These are phyloP conservation scores for Agapetus fuscipes DNA, from an alignment of 2,888 invertebrate genomes.

Conservation along the genomic window DNA sequence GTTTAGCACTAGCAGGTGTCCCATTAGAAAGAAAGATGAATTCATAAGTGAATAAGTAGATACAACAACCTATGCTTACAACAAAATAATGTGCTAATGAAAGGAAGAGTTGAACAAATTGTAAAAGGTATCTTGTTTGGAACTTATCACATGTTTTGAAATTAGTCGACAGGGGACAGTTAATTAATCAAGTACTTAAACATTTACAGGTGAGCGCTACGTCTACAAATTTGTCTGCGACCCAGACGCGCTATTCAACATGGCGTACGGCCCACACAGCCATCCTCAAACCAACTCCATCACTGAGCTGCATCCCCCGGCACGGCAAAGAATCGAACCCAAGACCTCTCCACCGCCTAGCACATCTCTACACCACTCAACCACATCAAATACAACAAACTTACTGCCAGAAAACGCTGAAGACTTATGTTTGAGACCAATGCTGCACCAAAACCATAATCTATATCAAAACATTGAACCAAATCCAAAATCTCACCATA, in stretches of 20 bases:
- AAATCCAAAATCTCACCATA: conserved; percentile 4
- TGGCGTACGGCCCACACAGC: conserved; percentile 51
- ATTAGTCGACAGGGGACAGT: too few species aligned
- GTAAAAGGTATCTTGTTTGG: too few species aligned
- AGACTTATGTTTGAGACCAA: conserved; percentile 13
- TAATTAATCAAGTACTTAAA: too few species aligned
- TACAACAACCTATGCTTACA: too few species aligned
- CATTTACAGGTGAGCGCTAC: conserved; percentile 79
- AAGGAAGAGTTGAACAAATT: too few species aligned
- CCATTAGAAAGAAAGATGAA: too few species aligned
- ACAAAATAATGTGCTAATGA: too few species aligned
- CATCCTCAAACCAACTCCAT: conserved; percentile 20
- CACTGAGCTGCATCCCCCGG: conserved; percentile 22
- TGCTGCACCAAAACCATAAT: neutral
- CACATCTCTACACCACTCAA: conserved; percentile 15
- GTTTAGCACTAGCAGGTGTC: too few species aligned
- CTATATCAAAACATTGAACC: neutral
- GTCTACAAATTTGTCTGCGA: conserved; percentile 97
- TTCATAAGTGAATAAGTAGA: too few species aligned
- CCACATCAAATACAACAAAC: neutral
- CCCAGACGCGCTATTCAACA: conserved; percentile 80
- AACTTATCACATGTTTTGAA: too few species aligned
- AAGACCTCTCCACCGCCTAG: conserved; percentile 14
- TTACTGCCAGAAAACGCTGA: conserved; percentile 13
- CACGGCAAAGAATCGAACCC: conserved; percentile 3